Evolutionary conservation across 1,140 invertebrate genomes (phyloP), one percentile per base, ranked within the genome.

Genomic region (Galleria mellonella): DNA sequence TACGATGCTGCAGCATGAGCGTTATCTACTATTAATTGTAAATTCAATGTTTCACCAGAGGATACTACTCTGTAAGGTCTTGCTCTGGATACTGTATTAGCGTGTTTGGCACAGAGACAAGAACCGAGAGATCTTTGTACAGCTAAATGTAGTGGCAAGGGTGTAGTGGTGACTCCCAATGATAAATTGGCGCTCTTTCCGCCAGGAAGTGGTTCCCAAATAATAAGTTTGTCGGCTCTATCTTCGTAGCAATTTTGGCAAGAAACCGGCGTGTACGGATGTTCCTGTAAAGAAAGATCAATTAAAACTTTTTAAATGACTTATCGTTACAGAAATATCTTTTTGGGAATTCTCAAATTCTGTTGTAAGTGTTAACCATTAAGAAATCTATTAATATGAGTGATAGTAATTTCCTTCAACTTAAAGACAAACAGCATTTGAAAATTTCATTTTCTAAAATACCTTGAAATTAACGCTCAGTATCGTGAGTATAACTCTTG

Each of bases 191-290:
- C 59, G 45, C 74, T 71, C 47, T 72, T 79, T 3, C 83, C 72
- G 9, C 71, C 74, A 0, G 87, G 86, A 27, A 87, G 66, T 11
- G 92, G 92, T 62, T 94, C 93, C 89, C 91, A 92, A 15, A 94
- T 88, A 1, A 93, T 88, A n/a, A 95, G 74, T 64, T 94, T 93
- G 51, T 96, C 94, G 3, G 94, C 93, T 6, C 93, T 88, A 58
- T 95, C 94, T 60, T 94, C 92, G 79, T 95, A 92, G 46, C 95
- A 96, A 37, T 94, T 92, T 11, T 90, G 89, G 62, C 94, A 96
- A 9, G 92, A 90, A 0, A 93, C 92, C 28, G 92, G 91, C 51
- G 93, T 94, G 62, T 94, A 94, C 0, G 91, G 91, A 62, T 92
- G 88, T 58, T 92, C 91, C 90, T 92, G 83, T 27, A 87, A 88